Conservation (phyloP, 1,140 invertebrate species). For the Drosophila bocqueti region DNA sequence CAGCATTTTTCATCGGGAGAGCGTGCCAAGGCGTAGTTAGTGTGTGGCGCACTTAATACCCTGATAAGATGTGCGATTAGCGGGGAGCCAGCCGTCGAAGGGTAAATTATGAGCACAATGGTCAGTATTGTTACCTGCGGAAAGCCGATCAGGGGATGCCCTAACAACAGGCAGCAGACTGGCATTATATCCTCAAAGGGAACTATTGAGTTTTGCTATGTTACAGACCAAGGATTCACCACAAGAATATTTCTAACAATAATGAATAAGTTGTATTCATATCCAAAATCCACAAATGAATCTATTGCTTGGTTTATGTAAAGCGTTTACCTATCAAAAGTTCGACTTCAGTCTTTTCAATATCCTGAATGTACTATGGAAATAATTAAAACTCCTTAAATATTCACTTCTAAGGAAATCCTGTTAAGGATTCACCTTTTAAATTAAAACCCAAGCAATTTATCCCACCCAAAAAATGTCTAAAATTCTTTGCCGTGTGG, state of each 20-base stretch:
- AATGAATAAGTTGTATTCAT: neutral
- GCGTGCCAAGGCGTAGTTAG: conserved; percentile 72
- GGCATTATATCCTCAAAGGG: too few species aligned
- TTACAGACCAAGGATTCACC: neutral
- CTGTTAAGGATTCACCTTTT: neutral
- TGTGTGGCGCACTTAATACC: conserved; percentile 67
- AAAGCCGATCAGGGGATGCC: conserved; percentile 19
- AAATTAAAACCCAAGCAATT: neutral
- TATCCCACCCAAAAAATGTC: neutral
- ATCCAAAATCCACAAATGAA: neutral
- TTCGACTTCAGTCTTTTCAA: neutral
- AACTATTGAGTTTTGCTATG: too few species aligned
- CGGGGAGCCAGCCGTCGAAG: conserved; percentile 43
- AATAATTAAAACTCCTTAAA: neutral
- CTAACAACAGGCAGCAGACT: neutral
- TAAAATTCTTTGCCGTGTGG: conserved; percentile 16
- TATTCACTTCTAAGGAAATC: neutral
- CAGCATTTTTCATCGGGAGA: conserved; percentile 47
- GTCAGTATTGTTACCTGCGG: conserved; percentile 1
- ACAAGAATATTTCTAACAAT: too few species aligned
- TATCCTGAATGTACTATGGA: too few species aligned
- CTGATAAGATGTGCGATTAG: conserved; percentile 77
- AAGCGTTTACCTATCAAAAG: neutral
- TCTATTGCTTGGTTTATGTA: too few species aligned
- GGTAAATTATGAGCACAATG: conserved; percentile 59